Percentiles rank a stretch among this genome's conserved stretches.
Conservation (phyloP, 2,113 vertebrate species). For the Chitala chitala region DNA sequence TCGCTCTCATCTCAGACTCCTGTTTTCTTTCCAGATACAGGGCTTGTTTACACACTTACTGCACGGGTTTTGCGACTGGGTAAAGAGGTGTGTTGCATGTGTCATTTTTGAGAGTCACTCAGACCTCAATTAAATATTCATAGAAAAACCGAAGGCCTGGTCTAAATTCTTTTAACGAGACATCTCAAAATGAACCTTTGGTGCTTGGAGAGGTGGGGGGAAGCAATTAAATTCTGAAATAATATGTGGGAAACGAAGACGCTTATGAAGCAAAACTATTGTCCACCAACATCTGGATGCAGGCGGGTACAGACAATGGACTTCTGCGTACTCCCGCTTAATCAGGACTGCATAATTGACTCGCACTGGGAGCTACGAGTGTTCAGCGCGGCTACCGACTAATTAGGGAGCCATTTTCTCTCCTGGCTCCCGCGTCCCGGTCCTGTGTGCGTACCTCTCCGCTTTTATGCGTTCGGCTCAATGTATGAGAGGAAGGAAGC, state of each 20-base stretch:
- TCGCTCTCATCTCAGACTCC: neutral
- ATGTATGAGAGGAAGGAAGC: constrained; percentile 68
- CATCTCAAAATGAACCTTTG: neutral
- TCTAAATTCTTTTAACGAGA: constrained; percentile 12
- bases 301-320: constrained; percentile 59
- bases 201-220: neutral
- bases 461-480: constrained; percentile 72
- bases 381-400: constrained; percentile 68
- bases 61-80: neutral
- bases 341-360: constrained; percentile 73
- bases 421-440: constrained; percentile 64
- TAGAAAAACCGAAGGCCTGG: neutral
- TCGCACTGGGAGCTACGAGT: constrained; percentile 56
- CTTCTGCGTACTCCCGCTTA: constrained; percentile 61
- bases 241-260: constrained; percentile 28
- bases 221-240: constrained; percentile 38
- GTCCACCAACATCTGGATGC: constrained; percentile 48
- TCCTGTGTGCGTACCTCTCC: constrained; percentile 65
- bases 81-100: neutral
- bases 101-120: neutral
- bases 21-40: no score
- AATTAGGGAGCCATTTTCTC: constrained; percentile 73
- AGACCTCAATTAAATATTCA: constrained; percentile 17
- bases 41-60: neutral
- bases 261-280: constrained; percentile 35